Evolutionary conservation across 2,113 vertebrate species (phyloP), one percentile per base, ranked within the genome.

Genomic region (Phaethornis superciliosus): DNA sequence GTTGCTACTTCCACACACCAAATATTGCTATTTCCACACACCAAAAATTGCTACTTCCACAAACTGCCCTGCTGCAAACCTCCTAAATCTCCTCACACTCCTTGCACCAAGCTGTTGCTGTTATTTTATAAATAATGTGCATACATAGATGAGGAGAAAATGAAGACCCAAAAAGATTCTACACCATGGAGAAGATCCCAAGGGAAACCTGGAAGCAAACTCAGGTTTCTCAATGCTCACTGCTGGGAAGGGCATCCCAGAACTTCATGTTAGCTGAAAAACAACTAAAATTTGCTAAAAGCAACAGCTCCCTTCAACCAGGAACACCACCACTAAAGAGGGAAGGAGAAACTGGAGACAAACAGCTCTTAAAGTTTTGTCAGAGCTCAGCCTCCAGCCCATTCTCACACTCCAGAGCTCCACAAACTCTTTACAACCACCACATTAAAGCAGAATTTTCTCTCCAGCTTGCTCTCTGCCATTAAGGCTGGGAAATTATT

Each of bases 251-350:
- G 35, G 23, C n/a, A 18, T 42, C 1, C 3, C 15, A 14, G 42
- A 88, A 68, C 23, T 15, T 8, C 26, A 26, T 1, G 3, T 32
- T 33, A 59, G 3, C 65, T 26, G 49, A 44, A 44, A 78, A 92
- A 46, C 62, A 83, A 59, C 67, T 6, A 81, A 33, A 24, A 23
- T 20, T 8, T 10, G 17, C 55, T 37, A 40, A n/a, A 9, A 33
- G n/a, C 70, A 81, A 54, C 44, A 46, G 27, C 15, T 26, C 33
- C 33, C 44, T 33, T 15, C 37, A 54, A 2, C 7, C 37, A 32
- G 27, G 44, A 49, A 63, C 40, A 77, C 42, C 12, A 3, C 0
- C 1, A 47, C 7, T 0, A 42, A 4, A 14, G 42, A 81, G 9
- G 12, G 26, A 54, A 82, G 15, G 8, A 82, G 6, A 63, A 51